Evolutionary conservation across 2,113 vertebrate genomes (phyloP).

Genomic region (Scopus umbretta): DNA sequence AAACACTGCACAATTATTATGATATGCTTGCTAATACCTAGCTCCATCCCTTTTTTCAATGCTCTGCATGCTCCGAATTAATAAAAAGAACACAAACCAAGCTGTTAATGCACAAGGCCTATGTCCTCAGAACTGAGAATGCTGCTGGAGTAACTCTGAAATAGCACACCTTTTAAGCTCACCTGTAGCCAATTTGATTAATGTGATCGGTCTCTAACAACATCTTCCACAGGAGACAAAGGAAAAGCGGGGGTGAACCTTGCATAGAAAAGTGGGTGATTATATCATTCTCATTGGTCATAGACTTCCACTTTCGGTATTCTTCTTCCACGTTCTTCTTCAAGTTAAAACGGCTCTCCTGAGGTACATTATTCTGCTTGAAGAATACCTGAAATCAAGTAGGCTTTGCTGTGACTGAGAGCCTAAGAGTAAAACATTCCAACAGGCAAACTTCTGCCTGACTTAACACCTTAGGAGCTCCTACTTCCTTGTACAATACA

Average conservation of each 20-base stretch:
- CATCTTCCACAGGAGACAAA: conserved; percentile 99
- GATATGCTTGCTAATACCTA: neutral
- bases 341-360: conserved; percentile 97
- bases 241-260: conserved; percentile 91
- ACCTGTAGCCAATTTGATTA: conserved; percentile 97
- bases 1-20: neutral
- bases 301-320: conserved; percentile 98
- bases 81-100: neutral
- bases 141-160: neutral
- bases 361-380: conserved; percentile 97
- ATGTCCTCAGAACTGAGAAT: neutral
- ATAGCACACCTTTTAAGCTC: neutral
- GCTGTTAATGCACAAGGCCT: neutral
- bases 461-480: neutral
- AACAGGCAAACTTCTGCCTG: neutral
- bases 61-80: neutral
- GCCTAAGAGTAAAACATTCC: neutral
- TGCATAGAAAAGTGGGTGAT: conserved; percentile 95
- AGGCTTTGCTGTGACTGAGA: neutral
- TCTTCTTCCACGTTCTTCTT: conserved; percentile 99
- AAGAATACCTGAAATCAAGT: conserved; percentile 86
- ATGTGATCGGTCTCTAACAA: conserved; percentile 96
- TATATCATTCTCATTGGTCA: conserved; percentile 95
- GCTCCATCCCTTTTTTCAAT: neutral
- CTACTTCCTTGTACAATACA: neutral